Percentiles rank a stretch among this genome's conserved stretches.
Evolutionary conservation across 2,797 vertebrate species (phyloP).

Genomic region (Aselliscus stoliczkanus): DNA sequence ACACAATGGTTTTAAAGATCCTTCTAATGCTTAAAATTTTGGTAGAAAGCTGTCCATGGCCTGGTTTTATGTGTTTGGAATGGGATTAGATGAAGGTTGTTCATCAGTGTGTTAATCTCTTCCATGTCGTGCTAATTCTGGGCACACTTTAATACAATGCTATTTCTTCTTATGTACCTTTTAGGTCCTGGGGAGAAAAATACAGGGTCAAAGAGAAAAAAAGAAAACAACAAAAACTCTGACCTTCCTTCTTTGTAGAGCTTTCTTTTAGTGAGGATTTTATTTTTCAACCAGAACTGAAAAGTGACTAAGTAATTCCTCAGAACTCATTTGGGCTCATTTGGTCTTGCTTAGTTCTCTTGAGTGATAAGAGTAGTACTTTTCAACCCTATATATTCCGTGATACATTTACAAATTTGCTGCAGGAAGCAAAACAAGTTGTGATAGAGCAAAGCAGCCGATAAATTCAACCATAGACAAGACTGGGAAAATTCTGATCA

Average conservation of each 20-base stretch:
- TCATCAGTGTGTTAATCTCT: background rate
- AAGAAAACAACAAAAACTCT: background rate
- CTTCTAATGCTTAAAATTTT: constrained; percentile 44
- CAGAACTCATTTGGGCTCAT: background rate
- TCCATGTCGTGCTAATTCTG: background rate
- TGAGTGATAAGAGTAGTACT: background rate
- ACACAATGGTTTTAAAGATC: background rate
- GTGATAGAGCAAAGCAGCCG: background rate
- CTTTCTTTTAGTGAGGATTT: background rate
- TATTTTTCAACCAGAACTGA: background rate
- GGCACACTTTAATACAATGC: background rate
- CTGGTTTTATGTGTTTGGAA: background rate
- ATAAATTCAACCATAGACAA: background rate
- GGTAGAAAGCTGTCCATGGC: background rate
- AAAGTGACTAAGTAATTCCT: background rate
- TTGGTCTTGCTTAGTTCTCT: background rate
- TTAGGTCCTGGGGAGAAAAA: background rate
- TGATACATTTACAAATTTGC: background rate
- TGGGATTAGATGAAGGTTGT: background rate
- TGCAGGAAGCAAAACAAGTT: background rate
- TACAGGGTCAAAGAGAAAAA: fast-evolving
- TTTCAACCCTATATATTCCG: background rate
- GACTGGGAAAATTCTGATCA: background rate
- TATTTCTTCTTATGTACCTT: background rate
- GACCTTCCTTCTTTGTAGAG: background rate